These are phyloP conservation scores for Smutsia gigantea DNA, from an alignment of 2,797 vertebrate genomes.

Conservation along the genomic window DNA sequence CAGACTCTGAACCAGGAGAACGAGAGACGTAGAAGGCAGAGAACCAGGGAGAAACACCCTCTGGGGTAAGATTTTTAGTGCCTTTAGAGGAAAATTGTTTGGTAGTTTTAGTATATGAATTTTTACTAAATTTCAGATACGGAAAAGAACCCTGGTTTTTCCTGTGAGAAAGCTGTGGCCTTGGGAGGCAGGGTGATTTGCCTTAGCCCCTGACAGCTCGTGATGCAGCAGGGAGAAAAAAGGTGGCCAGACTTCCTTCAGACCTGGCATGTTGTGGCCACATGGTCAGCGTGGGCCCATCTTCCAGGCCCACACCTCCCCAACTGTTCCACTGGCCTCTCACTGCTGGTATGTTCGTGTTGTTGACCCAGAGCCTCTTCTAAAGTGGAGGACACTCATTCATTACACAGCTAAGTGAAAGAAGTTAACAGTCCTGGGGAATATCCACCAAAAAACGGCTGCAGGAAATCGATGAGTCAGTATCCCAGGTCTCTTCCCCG, in stretches of 20 bases:
- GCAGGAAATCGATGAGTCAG: not conserved
- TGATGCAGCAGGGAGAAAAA: not conserved
- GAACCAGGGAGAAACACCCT: accelerated
- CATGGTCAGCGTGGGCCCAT: accelerated
- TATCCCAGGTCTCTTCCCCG: not conserved
- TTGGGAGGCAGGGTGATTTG: not conserved
- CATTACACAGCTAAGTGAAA: not conserved
- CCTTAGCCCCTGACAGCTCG: not conserved
- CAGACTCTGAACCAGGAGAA: not conserved
- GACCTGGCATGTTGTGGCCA: accelerated
- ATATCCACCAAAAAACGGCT: not conserved
- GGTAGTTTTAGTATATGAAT: not conserved
- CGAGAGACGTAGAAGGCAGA: too few species aligned
- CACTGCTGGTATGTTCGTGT: too few species aligned
- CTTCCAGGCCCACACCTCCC: too few species aligned
- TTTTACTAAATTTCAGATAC: not conserved
- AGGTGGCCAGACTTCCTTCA: not conserved
- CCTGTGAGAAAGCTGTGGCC: not conserved
- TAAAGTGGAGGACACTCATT: not conserved
- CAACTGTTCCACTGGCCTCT: too few species aligned
- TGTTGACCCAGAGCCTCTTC: not conserved
- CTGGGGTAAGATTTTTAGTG: not conserved
- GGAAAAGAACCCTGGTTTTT: not conserved
- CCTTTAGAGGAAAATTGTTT: not conserved
- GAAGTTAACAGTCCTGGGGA: not conserved